Base-by-base conservation (phyloP, 2,888 invertebrate genomes). In the Liopterus haemorrhoidalis region DNA sequence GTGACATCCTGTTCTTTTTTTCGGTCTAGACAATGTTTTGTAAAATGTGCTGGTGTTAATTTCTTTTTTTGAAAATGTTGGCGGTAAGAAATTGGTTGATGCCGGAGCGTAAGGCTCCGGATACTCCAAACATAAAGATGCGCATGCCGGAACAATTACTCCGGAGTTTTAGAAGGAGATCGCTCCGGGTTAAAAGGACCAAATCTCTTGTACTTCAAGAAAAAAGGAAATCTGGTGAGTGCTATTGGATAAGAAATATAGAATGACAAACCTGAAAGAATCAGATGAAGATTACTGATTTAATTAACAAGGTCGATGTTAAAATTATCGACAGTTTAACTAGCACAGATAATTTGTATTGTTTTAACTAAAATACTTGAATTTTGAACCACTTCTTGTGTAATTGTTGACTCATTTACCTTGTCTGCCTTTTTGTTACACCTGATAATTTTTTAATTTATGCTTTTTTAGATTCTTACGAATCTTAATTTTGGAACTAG, bases 201-300 rank as follows among this genome's bases (percentile, higher is more conserved):
- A 85, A 85, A 66, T 83, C 82, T 48, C 70, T 83, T 57, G 82
- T 83, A 19, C 76, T 81, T 51, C 77, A 76, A 51, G 84, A 85
- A 66, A 85, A 85, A 66, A 69, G 85, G 62, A 85, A 85, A 71
- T 85, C 85, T 67, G 85, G 85, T 85, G 76, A 81, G 80, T 71
- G 22, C 11, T 28, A 8, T 22, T 5, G 25, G n/a, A 25, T 25
- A 25, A 11, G 4, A 2, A 25, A 2, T 2, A 11, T 25, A 25
- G 12, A 25, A 5, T 25, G 4, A 12, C 4, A 25, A 25, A 11
- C 3, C 2, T 25, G 25, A 12, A 25, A 12, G 12, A 25, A 25
- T n/a, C 25, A 4, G n/a, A 4, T 4, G 25, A 25, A 11, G 25
- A 25, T 12, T 11, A 2, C 25, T 25, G 3, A 25, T 25, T 12